These are phyloP conservation scores for Meda fulgida DNA, from an alignment of 2,797 vertebrate genomes.

Conservation along the genomic window DNA sequence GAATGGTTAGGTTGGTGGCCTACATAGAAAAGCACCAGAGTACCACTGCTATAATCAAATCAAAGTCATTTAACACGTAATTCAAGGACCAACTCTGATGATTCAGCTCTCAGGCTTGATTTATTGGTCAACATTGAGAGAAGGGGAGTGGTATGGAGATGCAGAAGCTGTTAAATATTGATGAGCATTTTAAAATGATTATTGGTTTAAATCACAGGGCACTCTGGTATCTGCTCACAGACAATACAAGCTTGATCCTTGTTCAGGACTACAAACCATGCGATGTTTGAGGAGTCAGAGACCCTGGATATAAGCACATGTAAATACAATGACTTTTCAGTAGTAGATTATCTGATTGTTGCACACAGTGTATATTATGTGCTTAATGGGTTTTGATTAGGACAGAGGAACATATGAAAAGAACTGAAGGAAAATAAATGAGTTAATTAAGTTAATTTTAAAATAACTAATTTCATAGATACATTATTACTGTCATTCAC, in stretches of 20 bases:
- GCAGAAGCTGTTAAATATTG: conserved; percentile 44
- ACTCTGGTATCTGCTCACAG: background rate
- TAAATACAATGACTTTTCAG: background rate
- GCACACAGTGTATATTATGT: background rate
- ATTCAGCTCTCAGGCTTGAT: background rate
- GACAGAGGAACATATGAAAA: background rate
- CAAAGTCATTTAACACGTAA: background rate
- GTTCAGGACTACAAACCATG: background rate
- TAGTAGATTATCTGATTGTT: background rate
- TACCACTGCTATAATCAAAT: conserved; percentile 9
- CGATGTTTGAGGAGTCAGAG: background rate
- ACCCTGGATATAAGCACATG: background rate
- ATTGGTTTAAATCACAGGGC: background rate
- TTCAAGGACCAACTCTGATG: background rate
- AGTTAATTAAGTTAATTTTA: background rate
- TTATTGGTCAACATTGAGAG: conserved; percentile 13
- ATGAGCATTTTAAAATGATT: conserved; percentile 25
- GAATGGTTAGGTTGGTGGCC: conserved; percentile 20
- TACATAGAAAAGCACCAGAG: conserved; percentile 33
- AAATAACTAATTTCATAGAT: background rate
- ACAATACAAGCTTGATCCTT: background rate
- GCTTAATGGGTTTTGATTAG: background rate
- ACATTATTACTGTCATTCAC: background rate
- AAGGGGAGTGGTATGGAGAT: conserved; percentile 14
- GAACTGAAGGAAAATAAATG: background rate